Conservation (phyloP, 2,113 vertebrate species). For the Centropristis striata region DNA sequence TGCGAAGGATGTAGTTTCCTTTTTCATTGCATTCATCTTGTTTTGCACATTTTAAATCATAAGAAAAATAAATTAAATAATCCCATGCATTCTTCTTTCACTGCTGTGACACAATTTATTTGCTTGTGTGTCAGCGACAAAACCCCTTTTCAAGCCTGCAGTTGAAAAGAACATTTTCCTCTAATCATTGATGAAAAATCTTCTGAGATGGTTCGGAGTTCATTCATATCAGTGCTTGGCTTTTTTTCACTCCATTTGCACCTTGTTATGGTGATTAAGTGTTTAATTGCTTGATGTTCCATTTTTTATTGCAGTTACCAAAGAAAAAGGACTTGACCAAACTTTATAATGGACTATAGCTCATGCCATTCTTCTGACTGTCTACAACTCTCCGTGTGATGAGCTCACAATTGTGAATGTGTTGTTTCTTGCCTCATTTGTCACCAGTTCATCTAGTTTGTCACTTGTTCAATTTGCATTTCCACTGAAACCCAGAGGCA, state of each 20-base stretch:
- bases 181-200: neutral
- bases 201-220: neutral
- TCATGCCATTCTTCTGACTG: neutral
- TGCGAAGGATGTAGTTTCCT: neutral
- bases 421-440: constrained; percentile 3
- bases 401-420: neutral
- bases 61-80: neutral
- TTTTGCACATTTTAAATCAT: neutral
- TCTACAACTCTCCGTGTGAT: neutral
- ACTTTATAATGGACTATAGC: neutral
- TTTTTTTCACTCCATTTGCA: neutral
- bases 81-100: too few species aligned
- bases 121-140: neutral
- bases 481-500: neutral
- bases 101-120: neutral
- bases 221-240: neutral
- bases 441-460: constrained; percentile 4
- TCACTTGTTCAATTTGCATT: constrained; percentile 1
- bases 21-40: neutral
- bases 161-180: neutral
- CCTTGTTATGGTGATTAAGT: neutral
- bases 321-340: neutral
- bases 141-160: neutral
- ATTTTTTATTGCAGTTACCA: neutral
- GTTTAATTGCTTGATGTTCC: neutral